Evolutionary conservation across 1,140 invertebrate genomes (phyloP), one percentile per base, ranked within the genome.

Genomic region (Phocides pigmalion): DNA sequence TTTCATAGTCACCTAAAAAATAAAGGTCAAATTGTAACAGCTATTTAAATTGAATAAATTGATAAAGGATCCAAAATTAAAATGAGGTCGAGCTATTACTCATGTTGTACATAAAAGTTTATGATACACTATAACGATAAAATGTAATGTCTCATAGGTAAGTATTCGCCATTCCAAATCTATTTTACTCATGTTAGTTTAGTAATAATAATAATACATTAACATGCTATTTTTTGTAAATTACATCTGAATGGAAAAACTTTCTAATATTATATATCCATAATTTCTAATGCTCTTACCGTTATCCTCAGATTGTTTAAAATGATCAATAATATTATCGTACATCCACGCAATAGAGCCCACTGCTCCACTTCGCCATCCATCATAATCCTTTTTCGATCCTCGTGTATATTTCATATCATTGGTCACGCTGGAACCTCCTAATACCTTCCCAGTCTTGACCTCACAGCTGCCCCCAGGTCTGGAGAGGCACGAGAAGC

Each of bases 391-490:
- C 19, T 76, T 73, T 12, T 92, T 92, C 37, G 87, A 87, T 0
- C 93, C 93, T 66, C 93, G 75, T 0, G 90, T 93, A 68, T 93
- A 93, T 59, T 93, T 93, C 88, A 93, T 89, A 68, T 93, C 93
- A 62, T 93, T 93, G 17, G 89, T 89, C 0, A 92, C 87, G 19
- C 92, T 93, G 3, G 92, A 93, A 0, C 93, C 93, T 9, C 93
- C 93, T 44, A 93, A 88, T 0, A 93, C 93, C 76, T 92, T 93
- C 0, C 93, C 93, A 39, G 91, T 87, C 22, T 82, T 85, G 62
- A 93, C 92, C 44, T 89, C 79, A 68, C 93, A 93, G 68, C 84
- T 84, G 8, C 87, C 89, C 4, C 84, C 81, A 51, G 87, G 84
- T 53, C 89, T 64, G 0, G 87, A 89, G 0, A 91, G 75, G 19